phyloP scores from a whole-genome alignment of 2,888 invertebrate genomes.

The Perizoma flavofasciatum region DNA sequence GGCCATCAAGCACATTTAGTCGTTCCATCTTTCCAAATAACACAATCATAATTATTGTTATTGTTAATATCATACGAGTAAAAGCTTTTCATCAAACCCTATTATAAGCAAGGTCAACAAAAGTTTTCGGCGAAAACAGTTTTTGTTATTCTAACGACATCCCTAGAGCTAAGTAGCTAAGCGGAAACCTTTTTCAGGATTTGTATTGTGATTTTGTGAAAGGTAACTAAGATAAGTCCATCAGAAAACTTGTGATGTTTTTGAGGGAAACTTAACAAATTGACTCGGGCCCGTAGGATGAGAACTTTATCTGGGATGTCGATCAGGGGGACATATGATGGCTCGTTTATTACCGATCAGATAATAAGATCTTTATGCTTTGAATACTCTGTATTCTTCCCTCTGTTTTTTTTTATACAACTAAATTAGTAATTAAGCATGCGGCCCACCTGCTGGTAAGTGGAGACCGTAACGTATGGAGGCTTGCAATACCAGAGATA shows the following conservation, averaged over 20 bases:
- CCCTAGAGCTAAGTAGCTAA: slow-evolving; percentile 5
- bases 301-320: slow-evolving; percentile 15
- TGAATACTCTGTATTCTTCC: too few species aligned
- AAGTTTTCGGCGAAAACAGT: slow-evolving; percentile 28
- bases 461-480: too few species aligned
- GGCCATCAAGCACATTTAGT: too few species aligned
- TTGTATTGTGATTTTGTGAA: slow-evolving; percentile 43
- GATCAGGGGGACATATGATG: slow-evolving; percentile 17
- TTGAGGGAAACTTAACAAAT: slow-evolving; percentile 29
- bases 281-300: slow-evolving; percentile 14
- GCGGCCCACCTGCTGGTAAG: too few species aligned
- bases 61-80: slow-evolving; percentile 1
- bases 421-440: too few species aligned
- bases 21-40: too few species aligned
- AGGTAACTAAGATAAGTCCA: slow-evolving; percentile 42
- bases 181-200: slow-evolving; percentile 49
- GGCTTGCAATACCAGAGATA: too few species aligned
- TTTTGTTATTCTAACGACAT: slow-evolving; percentile 33
- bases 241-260: slow-evolving; percentile 44
- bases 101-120: slow-evolving; percentile 18
- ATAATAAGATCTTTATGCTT: neutral
- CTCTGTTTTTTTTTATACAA: too few species aligned
- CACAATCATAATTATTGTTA: too few species aligned
- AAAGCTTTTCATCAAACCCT: slow-evolving; percentile 17
- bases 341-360: slow-evolving; percentile 12